Percentiles rank a stretch among this genome's conserved stretches.
These are phyloP conservation scores for Antechinus stuartii DNA, from an alignment of 2,113 vertebrate genomes.

Conservation along the genomic window DNA sequence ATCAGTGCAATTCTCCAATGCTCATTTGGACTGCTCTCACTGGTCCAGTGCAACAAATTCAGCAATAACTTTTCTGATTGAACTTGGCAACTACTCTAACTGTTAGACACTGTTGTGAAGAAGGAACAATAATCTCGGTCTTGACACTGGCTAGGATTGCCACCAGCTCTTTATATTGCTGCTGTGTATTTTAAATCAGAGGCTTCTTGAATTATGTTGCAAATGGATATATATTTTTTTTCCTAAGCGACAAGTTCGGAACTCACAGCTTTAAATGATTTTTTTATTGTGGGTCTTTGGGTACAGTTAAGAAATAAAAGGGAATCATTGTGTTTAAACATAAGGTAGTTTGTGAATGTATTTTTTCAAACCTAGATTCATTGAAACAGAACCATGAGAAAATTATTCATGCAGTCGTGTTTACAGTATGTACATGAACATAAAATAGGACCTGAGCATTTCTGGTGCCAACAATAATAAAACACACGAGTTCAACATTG, in stretches of 20 bases:
- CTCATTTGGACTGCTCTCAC: constrained; percentile 76
- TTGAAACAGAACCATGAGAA: constrained; percentile 74
- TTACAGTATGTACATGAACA: constrained; percentile 74
- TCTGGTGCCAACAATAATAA: constrained; percentile 84
- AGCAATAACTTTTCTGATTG: constrained; percentile 73
- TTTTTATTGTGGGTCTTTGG: constrained; percentile 79
- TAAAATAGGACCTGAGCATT: constrained; percentile 74
- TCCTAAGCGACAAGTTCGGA: constrained; percentile 74
- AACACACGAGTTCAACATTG: constrained; percentile 76
- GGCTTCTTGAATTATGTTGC: constrained; percentile 83
- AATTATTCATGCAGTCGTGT: constrained; percentile 75
- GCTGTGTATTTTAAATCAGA: constrained; percentile 81
- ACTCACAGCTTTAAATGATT: constrained; percentile 81
- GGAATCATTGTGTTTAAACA: constrained; percentile 81
- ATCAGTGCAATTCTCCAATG: constrained; percentile 68
- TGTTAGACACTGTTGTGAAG: background rate
- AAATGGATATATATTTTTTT: constrained; percentile 73
- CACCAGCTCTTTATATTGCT: constrained; percentile 85
- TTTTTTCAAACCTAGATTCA: constrained; percentile 78
- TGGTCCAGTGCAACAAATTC: constrained; percentile 73
- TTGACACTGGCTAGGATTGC: constrained; percentile 76
- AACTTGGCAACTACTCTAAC: constrained; percentile 53
- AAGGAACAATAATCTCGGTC: constrained; percentile 42
- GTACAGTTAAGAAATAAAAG: constrained; percentile 81
- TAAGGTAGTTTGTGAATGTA: constrained; percentile 81